Percentiles rank a stretch among this genome's conserved stretches.
Evolutionary conservation across 2,113 vertebrate species (phyloP).

Genomic region (Heterochromis multidens): DNA sequence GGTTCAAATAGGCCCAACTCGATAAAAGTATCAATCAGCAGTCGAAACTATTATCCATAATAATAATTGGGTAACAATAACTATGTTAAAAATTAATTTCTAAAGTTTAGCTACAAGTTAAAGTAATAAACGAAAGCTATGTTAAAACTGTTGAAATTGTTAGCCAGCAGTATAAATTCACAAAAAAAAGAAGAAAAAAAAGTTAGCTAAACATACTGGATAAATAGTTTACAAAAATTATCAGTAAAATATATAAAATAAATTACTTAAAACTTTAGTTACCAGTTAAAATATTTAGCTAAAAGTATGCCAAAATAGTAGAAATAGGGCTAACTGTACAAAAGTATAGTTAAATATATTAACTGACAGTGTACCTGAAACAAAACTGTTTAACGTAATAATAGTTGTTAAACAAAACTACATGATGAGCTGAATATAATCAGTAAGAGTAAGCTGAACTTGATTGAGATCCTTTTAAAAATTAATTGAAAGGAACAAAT

Average conservation of each 20-base stretch:
- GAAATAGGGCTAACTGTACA: not conserved
- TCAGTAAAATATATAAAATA: not conserved
- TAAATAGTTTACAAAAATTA: not conserved
- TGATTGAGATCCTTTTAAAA: not conserved
- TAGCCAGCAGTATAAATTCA: not conserved
- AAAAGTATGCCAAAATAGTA: not conserved
- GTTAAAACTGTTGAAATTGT: not conserved
- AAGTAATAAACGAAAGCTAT: not conserved
- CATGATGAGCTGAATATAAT: not conserved
- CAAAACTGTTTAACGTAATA: not conserved
- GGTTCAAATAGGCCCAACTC: too few relatives aligned
- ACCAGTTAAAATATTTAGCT: not conserved
- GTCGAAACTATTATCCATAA: too few relatives aligned
- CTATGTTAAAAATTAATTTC: too few relatives aligned
- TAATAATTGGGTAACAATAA: too few relatives aligned
- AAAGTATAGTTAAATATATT: not conserved
- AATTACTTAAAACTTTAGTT: not conserved
- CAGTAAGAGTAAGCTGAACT: not conserved
- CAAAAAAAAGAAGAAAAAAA: rapidly evolving
- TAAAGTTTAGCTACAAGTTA: too few relatives aligned
- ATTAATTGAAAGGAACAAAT: not conserved
- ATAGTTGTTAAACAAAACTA: not conserved
- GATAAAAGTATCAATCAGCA: too few relatives aligned
- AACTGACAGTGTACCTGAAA: not conserved
- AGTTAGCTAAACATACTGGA: not conserved